These are phyloP conservation scores for Venturia canescens DNA, from an alignment of 1,140 invertebrate species.

Conservation along the genomic window DNA sequence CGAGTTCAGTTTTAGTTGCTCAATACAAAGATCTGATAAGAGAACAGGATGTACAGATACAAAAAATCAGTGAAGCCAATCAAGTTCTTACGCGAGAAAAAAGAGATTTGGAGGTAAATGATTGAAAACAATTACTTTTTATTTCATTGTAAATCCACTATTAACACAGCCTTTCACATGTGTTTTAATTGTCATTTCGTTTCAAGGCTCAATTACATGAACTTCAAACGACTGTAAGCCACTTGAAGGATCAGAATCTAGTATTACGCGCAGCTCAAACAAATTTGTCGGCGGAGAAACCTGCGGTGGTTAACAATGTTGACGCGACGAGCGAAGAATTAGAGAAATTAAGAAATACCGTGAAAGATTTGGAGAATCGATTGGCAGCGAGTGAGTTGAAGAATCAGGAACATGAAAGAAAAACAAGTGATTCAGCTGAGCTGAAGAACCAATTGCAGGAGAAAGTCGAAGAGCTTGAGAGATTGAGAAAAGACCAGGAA, in stretches of 20 bases:
- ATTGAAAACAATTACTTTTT: no score
- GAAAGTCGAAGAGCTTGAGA: slow-evolving; percentile 81
- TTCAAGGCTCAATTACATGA: slow-evolving; percentile 83
- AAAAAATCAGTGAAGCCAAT: slow-evolving; percentile 79
- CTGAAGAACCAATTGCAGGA: slow-evolving; percentile 70
- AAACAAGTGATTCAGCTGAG: slow-evolving; percentile 43
- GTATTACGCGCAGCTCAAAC: slow-evolving; percentile 84
- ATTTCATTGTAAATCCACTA: neutral
- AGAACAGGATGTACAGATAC: slow-evolving; percentile 88
- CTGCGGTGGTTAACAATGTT: slow-evolving; percentile 47
- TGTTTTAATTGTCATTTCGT: slow-evolving; percentile 51
- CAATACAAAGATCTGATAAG: slow-evolving; percentile 94
- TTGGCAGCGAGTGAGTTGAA: slow-evolving; percentile 62
- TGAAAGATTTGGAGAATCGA: slow-evolving; percentile 67
- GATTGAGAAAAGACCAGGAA: slow-evolving; percentile 92
- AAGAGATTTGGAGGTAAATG: slow-evolving; percentile 77
- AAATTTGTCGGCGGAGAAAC: slow-evolving; percentile 58
- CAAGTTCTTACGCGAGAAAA: slow-evolving; percentile 78
- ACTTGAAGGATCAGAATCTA: slow-evolving; percentile 92
- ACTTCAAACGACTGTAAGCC: slow-evolving; percentile 83
- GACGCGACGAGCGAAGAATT: slow-evolving; percentile 63
- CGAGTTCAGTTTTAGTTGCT: slow-evolving; percentile 81
- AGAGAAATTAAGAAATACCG: slow-evolving; percentile 64
- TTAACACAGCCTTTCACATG: neutral
- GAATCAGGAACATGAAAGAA: slow-evolving; percentile 63